phyloP scores from a whole-genome alignment of 2,113 vertebrate genomes.

The Nannobrachium achirus region DNA sequence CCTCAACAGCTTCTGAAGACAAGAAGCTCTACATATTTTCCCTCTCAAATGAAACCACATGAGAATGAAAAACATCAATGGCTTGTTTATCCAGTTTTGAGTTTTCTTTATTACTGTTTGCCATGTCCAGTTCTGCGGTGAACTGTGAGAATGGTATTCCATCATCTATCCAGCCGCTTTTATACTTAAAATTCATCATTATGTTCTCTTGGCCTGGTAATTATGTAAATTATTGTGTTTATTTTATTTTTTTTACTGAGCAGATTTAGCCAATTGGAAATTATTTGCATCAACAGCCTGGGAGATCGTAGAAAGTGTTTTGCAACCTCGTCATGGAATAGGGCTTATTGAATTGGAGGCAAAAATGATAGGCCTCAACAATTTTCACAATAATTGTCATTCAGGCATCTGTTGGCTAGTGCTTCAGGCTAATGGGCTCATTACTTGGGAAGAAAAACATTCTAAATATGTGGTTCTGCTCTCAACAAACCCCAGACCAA shows the following conservation, averaged over 20 bases:
- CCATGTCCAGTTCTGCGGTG: not conserved
- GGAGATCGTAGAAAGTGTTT: constrained; percentile 36
- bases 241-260: not conserved
- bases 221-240: not conserved
- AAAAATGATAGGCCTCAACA: constrained; percentile 46
- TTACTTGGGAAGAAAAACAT: constrained; percentile 52
- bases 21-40: constrained; percentile 13
- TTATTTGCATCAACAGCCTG: too few species aligned
- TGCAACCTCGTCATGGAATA: constrained; percentile 52
- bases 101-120: constrained; percentile 19
- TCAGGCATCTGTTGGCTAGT: constrained; percentile 44
- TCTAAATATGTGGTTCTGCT: constrained; percentile 41
- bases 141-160: too few species aligned
- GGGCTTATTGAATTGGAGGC: constrained; percentile 42
- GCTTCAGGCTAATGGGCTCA: constrained; percentile 43
- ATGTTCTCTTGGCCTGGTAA: too few species aligned
- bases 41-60: constrained; percentile 10
- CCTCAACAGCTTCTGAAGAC: constrained; percentile 38
- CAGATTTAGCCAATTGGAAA: too few species aligned
- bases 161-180: too few species aligned
- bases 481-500: constrained; percentile 22
- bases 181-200: too few species aligned
- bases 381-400: constrained; percentile 60
- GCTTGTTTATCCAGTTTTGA: not conserved
- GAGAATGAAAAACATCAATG: constrained; percentile 10